phyloP scores from a whole-genome alignment of 2,888 invertebrate species.

The Minunthozetes semirufus region DNA sequence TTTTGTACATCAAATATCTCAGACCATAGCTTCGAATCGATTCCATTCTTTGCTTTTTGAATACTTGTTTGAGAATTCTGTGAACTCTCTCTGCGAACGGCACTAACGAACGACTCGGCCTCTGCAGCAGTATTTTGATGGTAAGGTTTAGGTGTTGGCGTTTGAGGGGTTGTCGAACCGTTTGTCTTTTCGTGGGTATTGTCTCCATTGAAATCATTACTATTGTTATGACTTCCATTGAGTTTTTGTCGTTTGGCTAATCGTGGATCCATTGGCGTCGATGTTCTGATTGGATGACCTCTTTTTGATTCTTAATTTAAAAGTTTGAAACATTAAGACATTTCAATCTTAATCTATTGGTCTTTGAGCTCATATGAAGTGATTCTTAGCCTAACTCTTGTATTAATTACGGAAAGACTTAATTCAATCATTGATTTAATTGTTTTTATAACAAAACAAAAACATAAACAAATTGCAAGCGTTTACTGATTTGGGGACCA shows the following conservation, averaged over 20 bases:
- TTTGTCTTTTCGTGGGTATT: not conserved
- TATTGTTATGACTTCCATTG: not conserved
- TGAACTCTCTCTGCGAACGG: not conserved
- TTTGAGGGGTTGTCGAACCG: not conserved
- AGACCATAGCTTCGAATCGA: not conserved
- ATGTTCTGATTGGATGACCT: not conserved
- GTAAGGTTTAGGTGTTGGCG: not conserved
- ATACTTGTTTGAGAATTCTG: not conserved
- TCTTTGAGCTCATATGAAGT: too few species aligned
- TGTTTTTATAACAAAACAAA: too few species aligned
- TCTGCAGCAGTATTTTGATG: not conserved
- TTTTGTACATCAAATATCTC: conserved; percentile 9
- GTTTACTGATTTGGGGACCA: too few species aligned
- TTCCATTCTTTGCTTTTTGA: not conserved
- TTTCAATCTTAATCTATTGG: too few species aligned
- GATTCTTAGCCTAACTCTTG: too few species aligned
- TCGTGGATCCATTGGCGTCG: conserved; percentile 16
- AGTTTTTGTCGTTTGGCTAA: not conserved
- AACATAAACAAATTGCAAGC: too few species aligned
- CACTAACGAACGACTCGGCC: not conserved
- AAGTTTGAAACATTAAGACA: too few species aligned
- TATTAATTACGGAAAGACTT: too few species aligned
- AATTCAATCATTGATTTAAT: too few species aligned
- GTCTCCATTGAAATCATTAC: not conserved
- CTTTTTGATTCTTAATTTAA: not conserved